Conservation (phyloP, 2,888 invertebrate genomes). For the Sphinx pinastri region DNA sequence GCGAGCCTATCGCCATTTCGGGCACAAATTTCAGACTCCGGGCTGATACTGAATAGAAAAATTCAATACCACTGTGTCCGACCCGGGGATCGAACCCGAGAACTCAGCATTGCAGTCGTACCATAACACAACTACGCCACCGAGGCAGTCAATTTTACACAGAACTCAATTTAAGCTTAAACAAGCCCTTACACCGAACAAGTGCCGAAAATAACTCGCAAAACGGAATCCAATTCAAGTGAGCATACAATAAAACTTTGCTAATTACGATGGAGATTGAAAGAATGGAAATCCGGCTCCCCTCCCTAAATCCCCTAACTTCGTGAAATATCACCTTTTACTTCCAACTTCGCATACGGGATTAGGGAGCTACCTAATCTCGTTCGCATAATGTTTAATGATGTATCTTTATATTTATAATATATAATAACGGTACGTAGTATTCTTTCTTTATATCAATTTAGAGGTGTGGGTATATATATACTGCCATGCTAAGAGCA, state of each 20-base stretch:
- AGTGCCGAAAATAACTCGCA: background rate
- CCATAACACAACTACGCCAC: no score
- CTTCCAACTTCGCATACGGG: slow-evolving; percentile 17
- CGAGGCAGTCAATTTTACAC: no score
- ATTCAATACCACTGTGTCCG: no score
- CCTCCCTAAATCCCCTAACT: slow-evolving; percentile 18
- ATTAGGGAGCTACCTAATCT: slow-evolving; percentile 10
- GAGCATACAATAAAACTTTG: slow-evolving; percentile 30
- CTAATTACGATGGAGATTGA: slow-evolving; percentile 29
- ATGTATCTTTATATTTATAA: background rate
- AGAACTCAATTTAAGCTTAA: background rate
- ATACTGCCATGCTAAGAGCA: no score
- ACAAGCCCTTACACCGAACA: background rate
- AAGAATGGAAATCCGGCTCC: slow-evolving; percentile 21
- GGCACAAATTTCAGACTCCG: no score
- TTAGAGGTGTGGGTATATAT: no score
- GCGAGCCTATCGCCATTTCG: no score
- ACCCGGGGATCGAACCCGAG: no score
- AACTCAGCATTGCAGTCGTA: no score
- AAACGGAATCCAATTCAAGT: slow-evolving; percentile 10
- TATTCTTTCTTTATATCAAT: no score
- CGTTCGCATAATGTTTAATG: background rate
- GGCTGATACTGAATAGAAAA: no score
- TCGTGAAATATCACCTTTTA: slow-evolving; percentile 23
- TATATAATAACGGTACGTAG: background rate